Evolutionary conservation across 2,797 vertebrate genomes (phyloP).

Genomic region (Chaenodraco wilsoni): DNA sequence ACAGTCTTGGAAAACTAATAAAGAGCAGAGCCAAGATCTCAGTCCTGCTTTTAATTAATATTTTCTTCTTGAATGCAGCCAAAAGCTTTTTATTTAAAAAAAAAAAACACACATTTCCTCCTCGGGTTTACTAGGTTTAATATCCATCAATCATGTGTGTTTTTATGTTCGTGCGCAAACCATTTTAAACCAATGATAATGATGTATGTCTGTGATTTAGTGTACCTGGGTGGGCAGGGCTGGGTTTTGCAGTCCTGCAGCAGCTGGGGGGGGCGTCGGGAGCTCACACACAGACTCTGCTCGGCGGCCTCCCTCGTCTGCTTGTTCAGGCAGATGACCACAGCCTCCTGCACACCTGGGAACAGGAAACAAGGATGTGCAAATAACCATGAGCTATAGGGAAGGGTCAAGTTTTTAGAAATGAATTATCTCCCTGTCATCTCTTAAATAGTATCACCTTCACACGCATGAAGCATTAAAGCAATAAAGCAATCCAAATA

Average conservation of each 20-base stretch:
- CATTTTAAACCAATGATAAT: slow-evolving; percentile 35
- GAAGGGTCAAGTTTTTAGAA: background rate
- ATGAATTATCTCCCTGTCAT: background rate
- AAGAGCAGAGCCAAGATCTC: slow-evolving; percentile 35
- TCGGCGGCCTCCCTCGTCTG: slow-evolving; percentile 89
- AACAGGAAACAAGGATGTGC: slow-evolving; percentile 6
- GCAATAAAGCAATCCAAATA: slow-evolving; percentile 14
- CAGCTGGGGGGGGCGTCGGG: slow-evolving; percentile 89
- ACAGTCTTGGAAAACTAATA: slow-evolving; percentile 44
- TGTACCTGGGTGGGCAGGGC: slow-evolving; percentile 91
- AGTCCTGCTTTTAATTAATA: slow-evolving; percentile 55
- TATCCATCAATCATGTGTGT: slow-evolving; percentile 39
- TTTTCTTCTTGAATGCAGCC: slow-evolving; percentile 45
- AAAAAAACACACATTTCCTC: slow-evolving; percentile 50
- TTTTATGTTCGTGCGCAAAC: slow-evolving; percentile 29
- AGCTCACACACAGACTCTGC: slow-evolving; percentile 87
- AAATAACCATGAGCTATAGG: background rate
- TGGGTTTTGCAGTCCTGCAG: slow-evolving; percentile 90
- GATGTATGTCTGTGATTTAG: slow-evolving; percentile 50
- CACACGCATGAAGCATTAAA: background rate
- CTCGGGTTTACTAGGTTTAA: slow-evolving; percentile 13
- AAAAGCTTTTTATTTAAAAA: slow-evolving; percentile 38
- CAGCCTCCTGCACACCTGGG: slow-evolving; percentile 93
- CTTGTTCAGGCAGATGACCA: slow-evolving; percentile 96
- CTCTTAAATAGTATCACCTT: background rate